A percentile compares a stretch with the other conserved stretches of the same genome.
phyloP scores from a whole-genome alignment of 2,113 vertebrate genomes.

The Amazona vittata region DNA sequence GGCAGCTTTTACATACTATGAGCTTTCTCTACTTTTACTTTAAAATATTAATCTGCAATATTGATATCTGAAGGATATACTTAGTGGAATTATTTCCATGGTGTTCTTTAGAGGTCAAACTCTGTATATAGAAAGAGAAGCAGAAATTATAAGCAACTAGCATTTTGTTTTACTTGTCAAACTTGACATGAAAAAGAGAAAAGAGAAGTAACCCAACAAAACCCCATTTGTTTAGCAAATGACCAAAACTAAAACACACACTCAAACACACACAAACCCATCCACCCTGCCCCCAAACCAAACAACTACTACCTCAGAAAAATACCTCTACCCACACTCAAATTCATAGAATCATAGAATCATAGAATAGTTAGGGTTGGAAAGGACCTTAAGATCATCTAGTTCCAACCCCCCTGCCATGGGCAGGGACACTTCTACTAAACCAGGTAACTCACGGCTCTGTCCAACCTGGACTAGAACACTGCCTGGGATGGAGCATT shows the following conservation, averaged over 20 bases:
- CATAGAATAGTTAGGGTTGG: too few species aligned
- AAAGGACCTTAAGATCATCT: too few species aligned
- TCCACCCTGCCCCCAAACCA: rapidly evolving
- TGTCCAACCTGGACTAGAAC: too few species aligned
- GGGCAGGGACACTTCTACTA: too few species aligned
- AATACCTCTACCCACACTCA: neutral
- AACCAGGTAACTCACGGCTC: too few species aligned
- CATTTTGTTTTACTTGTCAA: neutral
- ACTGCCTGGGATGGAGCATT: rapidly evolving
- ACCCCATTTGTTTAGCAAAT: neutral
- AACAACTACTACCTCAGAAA: neutral
- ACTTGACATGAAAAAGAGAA: neutral
- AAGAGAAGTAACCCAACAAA: neutral
- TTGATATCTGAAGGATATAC: neutral
- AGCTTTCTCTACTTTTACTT: neutral
- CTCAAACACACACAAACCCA: neutral
- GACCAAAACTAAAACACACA: neutral
- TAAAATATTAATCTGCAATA: neutral
- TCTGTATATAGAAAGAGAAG: neutral
- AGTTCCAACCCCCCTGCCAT: too few species aligned
- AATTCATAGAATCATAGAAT: neutral
- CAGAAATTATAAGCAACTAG: rapidly evolving
- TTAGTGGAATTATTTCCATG: neutral
- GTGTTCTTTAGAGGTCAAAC: neutral
- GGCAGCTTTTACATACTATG: neutral